A percentile compares a stretch with the other conserved stretches of the same genome.
phyloP scores from a whole-genome alignment of 2,113 vertebrate genomes.

The Pachypanchax playfairii region DNA sequence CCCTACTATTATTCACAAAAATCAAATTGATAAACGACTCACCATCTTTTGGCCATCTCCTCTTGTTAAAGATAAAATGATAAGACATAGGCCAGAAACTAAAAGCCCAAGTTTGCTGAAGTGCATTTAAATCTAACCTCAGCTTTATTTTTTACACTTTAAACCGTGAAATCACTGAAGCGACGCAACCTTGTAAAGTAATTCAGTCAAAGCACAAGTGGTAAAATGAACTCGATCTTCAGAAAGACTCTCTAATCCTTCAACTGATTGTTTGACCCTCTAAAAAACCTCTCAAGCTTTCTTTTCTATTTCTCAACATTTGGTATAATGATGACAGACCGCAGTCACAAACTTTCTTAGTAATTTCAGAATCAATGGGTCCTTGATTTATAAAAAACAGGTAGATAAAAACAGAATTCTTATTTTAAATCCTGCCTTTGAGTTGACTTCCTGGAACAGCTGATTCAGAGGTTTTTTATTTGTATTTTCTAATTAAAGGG shows the following conservation, averaged over 20 bases:
- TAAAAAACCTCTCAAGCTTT: neutral
- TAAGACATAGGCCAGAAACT: neutral
- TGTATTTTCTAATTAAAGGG: no score
- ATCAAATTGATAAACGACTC: conserved; percentile 45
- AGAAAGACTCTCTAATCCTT: neutral
- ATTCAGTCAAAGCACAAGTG: neutral
- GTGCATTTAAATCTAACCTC: neutral
- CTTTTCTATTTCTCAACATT: neutral
- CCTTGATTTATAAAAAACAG: neutral
- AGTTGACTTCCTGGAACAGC: neutral
- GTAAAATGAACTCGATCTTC: conserved; percentile 1
- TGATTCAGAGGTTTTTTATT: neutral
- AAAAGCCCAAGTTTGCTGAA: neutral
- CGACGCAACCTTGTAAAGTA: neutral
- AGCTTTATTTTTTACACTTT: neutral
- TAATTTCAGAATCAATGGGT: neutral
- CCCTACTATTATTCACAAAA: conserved; percentile 5
- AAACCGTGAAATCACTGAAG: neutral
- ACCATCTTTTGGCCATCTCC: conserved; percentile 13
- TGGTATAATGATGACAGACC: neutral
- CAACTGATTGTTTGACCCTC: neutral
- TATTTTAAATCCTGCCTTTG: neutral
- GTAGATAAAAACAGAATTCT: neutral
- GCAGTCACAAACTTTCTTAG: neutral
- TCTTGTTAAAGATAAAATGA: conserved; percentile 30